These are phyloP conservation scores for Smutsia gigantea DNA, from an alignment of 2,797 vertebrate species.

Conservation along the genomic window DNA sequence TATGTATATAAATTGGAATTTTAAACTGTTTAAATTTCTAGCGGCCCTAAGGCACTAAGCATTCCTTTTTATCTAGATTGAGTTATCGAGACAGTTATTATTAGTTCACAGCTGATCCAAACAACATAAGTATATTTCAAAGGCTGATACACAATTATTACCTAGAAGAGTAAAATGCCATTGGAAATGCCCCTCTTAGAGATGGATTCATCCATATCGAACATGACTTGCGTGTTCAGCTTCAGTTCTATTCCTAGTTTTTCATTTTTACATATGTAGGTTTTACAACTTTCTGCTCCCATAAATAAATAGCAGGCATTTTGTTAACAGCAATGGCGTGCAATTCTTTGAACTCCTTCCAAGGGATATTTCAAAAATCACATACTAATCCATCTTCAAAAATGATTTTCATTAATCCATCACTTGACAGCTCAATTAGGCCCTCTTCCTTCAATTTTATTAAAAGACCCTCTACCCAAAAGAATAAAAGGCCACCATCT, in stretches of 20 bases:
- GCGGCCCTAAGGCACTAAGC: not conserved
- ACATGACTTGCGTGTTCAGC: not conserved
- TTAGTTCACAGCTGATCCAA: not conserved
- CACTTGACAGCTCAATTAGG: constrained; percentile 25
- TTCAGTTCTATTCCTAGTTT: not conserved
- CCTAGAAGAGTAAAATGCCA: not conserved
- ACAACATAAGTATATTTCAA: not conserved
- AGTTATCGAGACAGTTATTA: not conserved
- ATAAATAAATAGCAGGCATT: not conserved
- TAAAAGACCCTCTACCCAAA: not conserved
- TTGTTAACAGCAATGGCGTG: not conserved
- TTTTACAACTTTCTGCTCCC: not conserved
- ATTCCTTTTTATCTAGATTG: not conserved
- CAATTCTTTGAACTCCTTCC: constrained; percentile 36
- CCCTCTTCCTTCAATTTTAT: constrained; percentile 47
- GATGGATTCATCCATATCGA: not conserved
- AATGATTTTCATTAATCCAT: constrained; percentile 55
- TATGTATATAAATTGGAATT: not conserved
- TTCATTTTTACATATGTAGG: not conserved
- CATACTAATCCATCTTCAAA: constrained; percentile 44
- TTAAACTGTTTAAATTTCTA: not conserved
- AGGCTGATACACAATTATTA: not conserved
- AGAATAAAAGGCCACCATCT: not conserved
- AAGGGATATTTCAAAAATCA: constrained; percentile 20
- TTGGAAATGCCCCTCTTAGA: not conserved